These are phyloP conservation scores for Circaetus cinerascens DNA, from an alignment of 2,113 vertebrate genomes.

Conservation along the genomic window DNA sequence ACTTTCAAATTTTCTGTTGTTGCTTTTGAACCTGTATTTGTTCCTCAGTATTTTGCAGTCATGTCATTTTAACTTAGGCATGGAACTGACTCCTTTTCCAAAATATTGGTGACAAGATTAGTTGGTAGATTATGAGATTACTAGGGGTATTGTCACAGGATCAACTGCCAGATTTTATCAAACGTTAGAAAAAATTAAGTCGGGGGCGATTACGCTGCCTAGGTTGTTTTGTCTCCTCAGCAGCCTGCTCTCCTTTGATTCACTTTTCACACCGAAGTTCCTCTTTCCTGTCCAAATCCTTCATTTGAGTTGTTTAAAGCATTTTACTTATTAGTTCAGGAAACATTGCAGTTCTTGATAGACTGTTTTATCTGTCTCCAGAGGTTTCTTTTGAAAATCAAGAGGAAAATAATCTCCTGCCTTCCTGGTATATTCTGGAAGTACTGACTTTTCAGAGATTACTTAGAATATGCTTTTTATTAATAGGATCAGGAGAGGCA, in stretches of 20 bases:
- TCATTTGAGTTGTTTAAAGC: background rate
- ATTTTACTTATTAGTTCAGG: background rate
- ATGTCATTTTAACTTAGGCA: background rate
- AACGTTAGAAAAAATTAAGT: background rate
- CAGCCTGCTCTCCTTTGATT: background rate
- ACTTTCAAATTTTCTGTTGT: background rate
- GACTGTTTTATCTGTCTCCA: background rate
- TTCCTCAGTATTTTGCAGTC: background rate
- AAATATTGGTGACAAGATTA: background rate
- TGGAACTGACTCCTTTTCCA: background rate
- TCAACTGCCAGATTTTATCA: background rate
- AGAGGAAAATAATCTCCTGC: background rate
- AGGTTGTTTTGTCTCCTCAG: background rate
- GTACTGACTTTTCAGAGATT: background rate
- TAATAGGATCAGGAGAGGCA: slow-evolving; percentile 63
- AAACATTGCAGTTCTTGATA: background rate
- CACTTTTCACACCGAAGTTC: background rate
- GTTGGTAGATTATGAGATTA: background rate
- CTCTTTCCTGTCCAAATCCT: background rate
- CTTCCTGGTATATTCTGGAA: background rate
- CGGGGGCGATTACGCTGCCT: rapidly evolving
- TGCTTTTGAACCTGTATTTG: background rate
- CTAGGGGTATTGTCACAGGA: background rate
- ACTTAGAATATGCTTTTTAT: slow-evolving; percentile 52
- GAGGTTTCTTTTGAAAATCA: slow-evolving; percentile 1